These are phyloP conservation scores for Mastomys coucha DNA, from an alignment of 2,113 vertebrate genomes.

Conservation along the genomic window DNA sequence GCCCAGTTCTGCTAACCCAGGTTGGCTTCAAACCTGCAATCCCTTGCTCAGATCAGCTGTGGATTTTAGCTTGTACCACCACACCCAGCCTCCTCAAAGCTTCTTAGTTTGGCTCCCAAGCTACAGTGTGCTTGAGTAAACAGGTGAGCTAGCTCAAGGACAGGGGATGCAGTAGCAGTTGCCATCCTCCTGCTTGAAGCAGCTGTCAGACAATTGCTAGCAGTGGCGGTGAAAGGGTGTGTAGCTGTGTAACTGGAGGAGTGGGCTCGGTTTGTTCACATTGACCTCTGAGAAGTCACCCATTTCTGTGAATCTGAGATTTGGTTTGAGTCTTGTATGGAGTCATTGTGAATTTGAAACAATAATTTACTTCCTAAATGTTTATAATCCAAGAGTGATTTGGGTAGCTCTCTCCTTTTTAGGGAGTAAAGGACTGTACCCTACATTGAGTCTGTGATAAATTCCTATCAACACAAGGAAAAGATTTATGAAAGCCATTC, in stretches of 20 bases:
- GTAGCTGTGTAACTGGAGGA: background rate
- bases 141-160: background rate
- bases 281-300: background rate
- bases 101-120: background rate
- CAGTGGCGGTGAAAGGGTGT: background rate
- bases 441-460: background rate
- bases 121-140: background rate
- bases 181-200: background rate
- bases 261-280: background rate
- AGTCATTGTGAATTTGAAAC: constrained; percentile 55
- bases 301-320: background rate
- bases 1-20: background rate
- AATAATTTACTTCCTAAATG: constrained; percentile 59
- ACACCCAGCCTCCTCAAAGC: background rate
- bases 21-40: background rate
- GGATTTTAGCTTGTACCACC: background rate
- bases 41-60: background rate
- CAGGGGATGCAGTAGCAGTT: background rate
- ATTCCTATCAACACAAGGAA: background rate
- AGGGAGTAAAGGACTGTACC: constrained; percentile 59
- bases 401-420: background rate
- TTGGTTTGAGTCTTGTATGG: background rate
- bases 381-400: constrained; percentile 34
- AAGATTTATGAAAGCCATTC: background rate
- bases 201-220: background rate